These are phyloP conservation scores for Zaprionus gabonicus DNA, from an alignment of 1,140 invertebrate species.

Conservation along the genomic window DNA sequence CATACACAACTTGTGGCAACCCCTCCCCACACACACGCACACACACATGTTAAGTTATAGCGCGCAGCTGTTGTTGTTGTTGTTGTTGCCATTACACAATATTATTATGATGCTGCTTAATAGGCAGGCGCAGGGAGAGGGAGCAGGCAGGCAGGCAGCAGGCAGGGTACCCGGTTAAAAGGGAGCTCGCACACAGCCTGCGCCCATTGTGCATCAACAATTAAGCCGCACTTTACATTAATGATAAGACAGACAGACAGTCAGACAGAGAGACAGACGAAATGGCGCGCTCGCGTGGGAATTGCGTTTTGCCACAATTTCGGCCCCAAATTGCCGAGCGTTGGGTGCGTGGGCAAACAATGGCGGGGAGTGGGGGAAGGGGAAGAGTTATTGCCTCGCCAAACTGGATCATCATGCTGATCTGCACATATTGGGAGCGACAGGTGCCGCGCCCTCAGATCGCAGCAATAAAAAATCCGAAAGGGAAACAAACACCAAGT, in stretches of 20 bases:
- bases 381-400: neutral
- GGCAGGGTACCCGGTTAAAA: conserved; percentile 5
- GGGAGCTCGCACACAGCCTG: conserved; percentile 6
- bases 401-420: neutral
- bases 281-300: conserved; percentile 3
- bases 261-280: neutral
- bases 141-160: neutral
- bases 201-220: conserved; percentile 63
- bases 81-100: conserved; percentile 70
- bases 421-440: neutral
- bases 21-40: neutral
- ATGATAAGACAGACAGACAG: conserved; percentile 56
- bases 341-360: neutral
- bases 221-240: conserved; percentile 68
- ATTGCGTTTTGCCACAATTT: conserved; percentile 4
- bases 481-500: neutral
- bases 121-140: conserved; percentile 38
- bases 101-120: conserved; percentile 79
- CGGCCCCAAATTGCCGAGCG: neutral
- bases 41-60: conserved; percentile 63
- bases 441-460: conserved; percentile 1
- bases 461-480: neutral
- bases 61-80: conserved; percentile 68
- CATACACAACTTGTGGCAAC: conserved; percentile 2
- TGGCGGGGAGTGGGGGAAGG: neutral